Evolutionary conservation across 2,797 vertebrate genomes (phyloP), one percentile per base, ranked within the genome.

Genomic region (Paedocypris micromegethes): DNA sequence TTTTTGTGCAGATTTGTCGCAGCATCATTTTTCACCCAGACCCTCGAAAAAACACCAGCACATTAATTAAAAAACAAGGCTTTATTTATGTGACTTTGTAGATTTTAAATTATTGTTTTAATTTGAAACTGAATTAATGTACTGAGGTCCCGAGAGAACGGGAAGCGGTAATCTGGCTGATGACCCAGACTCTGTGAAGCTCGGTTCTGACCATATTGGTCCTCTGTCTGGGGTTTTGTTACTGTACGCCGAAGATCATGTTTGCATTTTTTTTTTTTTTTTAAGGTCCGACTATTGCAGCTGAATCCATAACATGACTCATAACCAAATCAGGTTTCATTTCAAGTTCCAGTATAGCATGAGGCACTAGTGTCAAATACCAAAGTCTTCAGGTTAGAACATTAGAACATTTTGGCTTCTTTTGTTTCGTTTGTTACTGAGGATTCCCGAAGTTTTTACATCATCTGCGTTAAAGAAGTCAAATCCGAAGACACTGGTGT

Each of bases 151-250:
- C 66, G 70, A 58, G 63, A 42, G 7, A 47, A 50, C 44, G 47
- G 42, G 48, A 56, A 58, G 64, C 43, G 42, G 46, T 55, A 58
- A 44, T 66, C 52, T 47, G 61, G 9, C 51, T 70, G 56, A 68
- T 71, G 60, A 65, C 38, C 69, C 58, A 6, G 58, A 9, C 37
- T 39, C 44, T 44, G 41, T 45, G 59, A 64, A 60, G 38, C 8
- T 58, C 58, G 63, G 58, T 61, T 73, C 74, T 73, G 75, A 77
- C 74, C 77, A 78, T 78, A 78, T 78, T 78, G 74, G 77, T 78
- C 69, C 65, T 62, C 46, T 69, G 60, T 57, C 9, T 75, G 9
- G 37, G 66, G 6, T 9, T 5, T 47, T 61, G 41, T 53, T 43
- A 49, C 3, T 5, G 66, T 53, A 40, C 55, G 7, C 37, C 1